These are phyloP conservation scores for Glaucomys volans DNA, from an alignment of 2,113 vertebrate genomes.

Conservation along the genomic window DNA sequence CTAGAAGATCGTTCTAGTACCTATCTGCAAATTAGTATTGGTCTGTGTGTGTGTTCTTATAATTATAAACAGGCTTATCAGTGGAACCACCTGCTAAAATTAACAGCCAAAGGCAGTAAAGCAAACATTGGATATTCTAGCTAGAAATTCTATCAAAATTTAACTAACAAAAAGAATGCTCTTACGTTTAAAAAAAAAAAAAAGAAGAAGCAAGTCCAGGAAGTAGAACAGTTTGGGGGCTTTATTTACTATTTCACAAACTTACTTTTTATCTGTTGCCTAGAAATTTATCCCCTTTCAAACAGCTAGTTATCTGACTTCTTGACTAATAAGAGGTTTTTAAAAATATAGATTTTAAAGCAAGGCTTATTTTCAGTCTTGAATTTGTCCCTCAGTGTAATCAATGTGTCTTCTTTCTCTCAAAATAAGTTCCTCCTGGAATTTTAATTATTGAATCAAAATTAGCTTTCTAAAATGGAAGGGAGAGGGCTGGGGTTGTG, in stretches of 20 bases:
- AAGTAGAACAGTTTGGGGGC: background rate
- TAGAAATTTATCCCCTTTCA: constrained; percentile 18
- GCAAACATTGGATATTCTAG: background rate
- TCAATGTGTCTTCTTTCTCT: background rate
- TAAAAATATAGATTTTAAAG: constrained; percentile 41
- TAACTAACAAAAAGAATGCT: constrained; percentile 1
- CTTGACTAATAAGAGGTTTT: constrained; percentile 33
- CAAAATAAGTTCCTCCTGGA: constrained; percentile 43
- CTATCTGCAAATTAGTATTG: background rate
- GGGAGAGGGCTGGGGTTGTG: too few species aligned
- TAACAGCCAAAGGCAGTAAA: constrained; percentile 57
- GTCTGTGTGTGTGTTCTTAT: background rate
- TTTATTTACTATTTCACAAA: background rate
- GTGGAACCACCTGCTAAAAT: constrained; percentile 25
- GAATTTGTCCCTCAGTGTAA: constrained; percentile 28
- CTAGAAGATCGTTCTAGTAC: background rate
- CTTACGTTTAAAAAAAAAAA: background rate
- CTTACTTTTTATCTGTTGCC: constrained; percentile 26
- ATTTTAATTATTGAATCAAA: constrained; percentile 45
- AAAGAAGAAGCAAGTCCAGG: background rate
- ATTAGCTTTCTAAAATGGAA: constrained; percentile 39
- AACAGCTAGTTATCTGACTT: constrained; percentile 41
- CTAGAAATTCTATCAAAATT: background rate
- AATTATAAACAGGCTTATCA: constrained; percentile 50
- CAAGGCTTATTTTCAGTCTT: constrained; percentile 50